Evolutionary conservation across 2,113 vertebrate genomes (phyloP), one percentile per base, ranked within the genome.

Genomic region (Thermophis baileyi): DNA sequence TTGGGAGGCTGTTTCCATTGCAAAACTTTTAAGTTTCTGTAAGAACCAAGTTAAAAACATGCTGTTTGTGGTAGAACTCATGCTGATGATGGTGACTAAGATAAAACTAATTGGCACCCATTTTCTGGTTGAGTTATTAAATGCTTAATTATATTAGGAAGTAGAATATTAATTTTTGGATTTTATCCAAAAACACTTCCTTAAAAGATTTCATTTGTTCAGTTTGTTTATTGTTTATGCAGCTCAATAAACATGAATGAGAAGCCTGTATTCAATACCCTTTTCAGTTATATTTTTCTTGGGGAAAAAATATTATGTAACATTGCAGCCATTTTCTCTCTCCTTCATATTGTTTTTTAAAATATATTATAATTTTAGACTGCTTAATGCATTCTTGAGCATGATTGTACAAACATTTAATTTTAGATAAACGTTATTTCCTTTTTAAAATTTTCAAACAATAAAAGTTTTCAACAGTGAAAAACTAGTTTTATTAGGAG

Each of bases 51-150:
- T 85, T 94, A 74, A 87, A 93, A 60, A 74, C 86, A n/a, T 93
- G 93, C 55, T 53, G 20, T 89, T 87, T 90, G 0, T 87, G 91
- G 25, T 10, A 1, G 88, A 91, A 35, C 69, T 96, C 40, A 7
- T 12, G 4, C 93, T 81, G 20, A 88, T 90, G 87, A 10, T 57
- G 93, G 3, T 96, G 93, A 87, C 0, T 27, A 54, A 88, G 88
- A 93, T 44, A 85, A 49, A 91, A 87, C 74, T 10, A 90, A 93
- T 94, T 95, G 51, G 40, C 85, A 92, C 95, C 49, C 89, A 81
- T 94, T 95, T 95, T 22, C 27, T 94, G 25, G 35, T 90, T 95
- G 55, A 30, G 40, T 1, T 94, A 63, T 60, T 85, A 95, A 89
- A 30, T 11, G 0, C 94, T 94, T 90, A 60, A 9, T 94, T 93